Evolutionary conservation across 2,888 invertebrate genomes (phyloP).

Genomic region (Gymnocheta viridis): DNA sequence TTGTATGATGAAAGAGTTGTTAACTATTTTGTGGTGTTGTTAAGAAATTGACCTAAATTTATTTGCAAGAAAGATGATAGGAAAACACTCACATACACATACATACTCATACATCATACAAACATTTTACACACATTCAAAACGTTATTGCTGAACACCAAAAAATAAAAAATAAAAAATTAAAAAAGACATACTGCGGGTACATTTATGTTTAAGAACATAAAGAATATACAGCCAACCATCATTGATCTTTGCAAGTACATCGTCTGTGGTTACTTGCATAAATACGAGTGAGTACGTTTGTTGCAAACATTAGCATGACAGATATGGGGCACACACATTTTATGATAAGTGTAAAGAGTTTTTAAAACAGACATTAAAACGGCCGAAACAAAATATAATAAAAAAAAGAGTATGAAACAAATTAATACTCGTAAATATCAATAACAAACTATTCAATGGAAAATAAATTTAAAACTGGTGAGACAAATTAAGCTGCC

Average conservation of each 20-base stretch:
- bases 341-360: slow-evolving; percentile 45
- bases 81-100: slow-evolving; percentile 4
- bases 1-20: slow-evolving; percentile 9
- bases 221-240: slow-evolving; percentile 11
- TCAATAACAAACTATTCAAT: slow-evolving; percentile 42
- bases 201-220: slow-evolving; percentile 39
- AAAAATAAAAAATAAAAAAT: background rate
- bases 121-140: background rate
- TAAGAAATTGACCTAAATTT: slow-evolving; percentile 52
- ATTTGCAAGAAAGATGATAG: slow-evolving; percentile 52
- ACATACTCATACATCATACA: background rate
- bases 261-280: background rate
- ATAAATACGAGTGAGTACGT: background rate
- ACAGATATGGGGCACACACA: slow-evolving; percentile 68
- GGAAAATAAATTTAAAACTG: slow-evolving; percentile 25
- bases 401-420: background rate
- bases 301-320: slow-evolving; percentile 59
- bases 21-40: slow-evolving; percentile 12
- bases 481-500: slow-evolving; percentile 52
- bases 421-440: slow-evolving; percentile 6
- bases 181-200: slow-evolving; percentile 37
- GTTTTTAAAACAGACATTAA: slow-evolving; percentile 8
- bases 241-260: slow-evolving; percentile 21
- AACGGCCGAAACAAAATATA: slow-evolving; percentile 12
- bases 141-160: background rate